Percentiles rank a stretch among this genome's conserved stretches.
phyloP scores from a whole-genome alignment of 2,888 invertebrate species.

The Lepetodrilus schrolli region DNA sequence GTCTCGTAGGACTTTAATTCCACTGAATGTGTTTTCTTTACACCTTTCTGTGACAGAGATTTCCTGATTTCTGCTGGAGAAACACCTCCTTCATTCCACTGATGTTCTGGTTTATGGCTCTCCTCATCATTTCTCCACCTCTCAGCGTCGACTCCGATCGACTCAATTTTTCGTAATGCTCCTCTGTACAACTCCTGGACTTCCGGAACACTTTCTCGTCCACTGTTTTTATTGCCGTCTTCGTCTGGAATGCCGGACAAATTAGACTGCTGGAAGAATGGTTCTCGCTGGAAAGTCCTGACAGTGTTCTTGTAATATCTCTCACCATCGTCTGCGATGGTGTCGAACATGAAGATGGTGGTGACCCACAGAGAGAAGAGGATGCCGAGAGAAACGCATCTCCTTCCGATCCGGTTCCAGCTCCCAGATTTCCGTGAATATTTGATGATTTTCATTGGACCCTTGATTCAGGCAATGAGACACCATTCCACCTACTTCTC shows the following conservation, averaged over 20 bases:
- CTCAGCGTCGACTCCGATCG: slow-evolving; percentile 11
- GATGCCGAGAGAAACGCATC: slow-evolving; percentile 14
- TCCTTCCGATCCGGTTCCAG: slow-evolving; percentile 7
- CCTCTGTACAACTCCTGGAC: slow-evolving; percentile 21
- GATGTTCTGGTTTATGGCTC: not conserved
- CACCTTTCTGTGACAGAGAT: not conserved
- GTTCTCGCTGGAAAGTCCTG: not conserved
- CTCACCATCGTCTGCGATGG: not conserved
- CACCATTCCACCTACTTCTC: slow-evolving; percentile 17
- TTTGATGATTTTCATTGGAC: slow-evolving; percentile 27
- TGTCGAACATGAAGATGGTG: slow-evolving; percentile 11
- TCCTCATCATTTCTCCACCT: not conserved
- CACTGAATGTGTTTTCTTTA: not conserved
- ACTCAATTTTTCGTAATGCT: slow-evolving; percentile 21
- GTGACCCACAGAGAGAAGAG: slow-evolving; percentile 23
- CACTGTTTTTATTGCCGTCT: not conserved
- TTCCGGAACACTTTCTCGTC: not conserved
- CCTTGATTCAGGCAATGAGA: not conserved
- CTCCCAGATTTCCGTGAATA: slow-evolving; percentile 6
- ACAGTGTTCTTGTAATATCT: not conserved
- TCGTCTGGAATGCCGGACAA: not conserved
- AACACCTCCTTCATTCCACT: not conserved
- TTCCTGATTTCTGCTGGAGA: not conserved
- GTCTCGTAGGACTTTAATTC: not conserved
- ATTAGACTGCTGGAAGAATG: not conserved